A percentile compares a stretch with the other conserved stretches of the same genome.
Evolutionary conservation across 2,113 vertebrate species (phyloP).

Genomic region (Microcebus ravelobensis): DNA sequence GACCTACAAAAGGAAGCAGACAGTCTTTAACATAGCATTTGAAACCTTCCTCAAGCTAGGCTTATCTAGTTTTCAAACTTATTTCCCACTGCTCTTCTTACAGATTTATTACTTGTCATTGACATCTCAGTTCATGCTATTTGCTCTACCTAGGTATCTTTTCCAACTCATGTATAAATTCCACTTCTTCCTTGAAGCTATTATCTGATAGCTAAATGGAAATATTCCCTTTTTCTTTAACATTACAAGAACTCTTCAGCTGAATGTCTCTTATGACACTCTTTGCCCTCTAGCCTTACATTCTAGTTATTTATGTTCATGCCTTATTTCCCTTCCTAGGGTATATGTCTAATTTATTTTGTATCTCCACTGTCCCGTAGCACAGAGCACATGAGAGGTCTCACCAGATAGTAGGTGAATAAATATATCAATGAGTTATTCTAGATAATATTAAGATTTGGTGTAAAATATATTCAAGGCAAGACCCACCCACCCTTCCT

Average conservation of each 20-base stretch:
- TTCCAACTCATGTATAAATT: background rate
- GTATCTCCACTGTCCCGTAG: background rate
- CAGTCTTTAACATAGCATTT: background rate
- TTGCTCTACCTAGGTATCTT: background rate
- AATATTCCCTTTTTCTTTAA: background rate
- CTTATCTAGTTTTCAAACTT: background rate
- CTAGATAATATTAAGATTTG: background rate
- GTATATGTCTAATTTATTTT: background rate
- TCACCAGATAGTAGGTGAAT: background rate
- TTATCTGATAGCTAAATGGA: slow-evolving; percentile 2
- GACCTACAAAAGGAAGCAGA: background rate
- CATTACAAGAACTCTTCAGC: background rate
- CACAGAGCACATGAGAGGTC: background rate
- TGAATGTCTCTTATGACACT: background rate
- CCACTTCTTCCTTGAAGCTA: background rate
- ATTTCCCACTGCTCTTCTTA: background rate
- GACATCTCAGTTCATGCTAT: background rate
- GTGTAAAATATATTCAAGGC: background rate
- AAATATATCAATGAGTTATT: background rate
- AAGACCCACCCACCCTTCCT: background rate
- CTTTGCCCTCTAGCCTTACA: background rate
- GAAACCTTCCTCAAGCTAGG: background rate
- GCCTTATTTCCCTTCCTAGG: background rate
- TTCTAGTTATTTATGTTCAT: background rate
- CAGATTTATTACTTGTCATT: background rate